A percentile compares a stretch with the other conserved stretches of the same genome.
Evolutionary conservation across 2,797 vertebrate genomes (phyloP).

Genomic region (Furcifer pardalis): DNA sequence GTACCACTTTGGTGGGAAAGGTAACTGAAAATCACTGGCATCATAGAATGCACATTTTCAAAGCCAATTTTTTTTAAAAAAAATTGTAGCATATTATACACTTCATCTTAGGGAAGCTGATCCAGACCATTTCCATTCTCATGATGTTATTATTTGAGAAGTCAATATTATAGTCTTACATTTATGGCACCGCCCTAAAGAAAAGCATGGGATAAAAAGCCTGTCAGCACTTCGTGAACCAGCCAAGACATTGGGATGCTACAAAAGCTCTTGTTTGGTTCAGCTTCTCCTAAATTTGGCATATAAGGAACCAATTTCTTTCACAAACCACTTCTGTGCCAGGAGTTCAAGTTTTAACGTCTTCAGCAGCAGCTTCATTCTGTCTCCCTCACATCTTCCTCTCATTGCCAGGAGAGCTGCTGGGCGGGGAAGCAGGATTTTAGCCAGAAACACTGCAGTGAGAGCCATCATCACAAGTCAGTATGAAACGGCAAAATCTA

Average conservation of each 20-base stretch:
- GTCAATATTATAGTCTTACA: background rate
- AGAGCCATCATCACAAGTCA: background rate
- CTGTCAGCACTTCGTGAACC: constrained; percentile 39
- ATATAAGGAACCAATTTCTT: constrained; percentile 37
- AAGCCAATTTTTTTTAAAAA: too few species aligned
- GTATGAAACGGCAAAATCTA: background rate
- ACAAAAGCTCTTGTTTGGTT: constrained; percentile 38
- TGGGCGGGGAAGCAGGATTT: background rate
- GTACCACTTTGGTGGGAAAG: too few species aligned
- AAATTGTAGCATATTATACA: too few species aligned
- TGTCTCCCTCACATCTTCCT: constrained; percentile 13
- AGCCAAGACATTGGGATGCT: constrained; percentile 32
- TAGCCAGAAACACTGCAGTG: background rate
- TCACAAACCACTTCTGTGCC: background rate
- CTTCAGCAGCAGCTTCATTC: constrained; percentile 55
- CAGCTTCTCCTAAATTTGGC: constrained; percentile 30
- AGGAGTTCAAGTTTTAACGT: constrained; percentile 41
- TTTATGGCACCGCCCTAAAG: background rate
- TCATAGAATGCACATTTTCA: too few species aligned
- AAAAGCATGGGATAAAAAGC: constrained; percentile 22
- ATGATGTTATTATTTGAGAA: background rate
- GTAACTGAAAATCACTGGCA: too few species aligned
- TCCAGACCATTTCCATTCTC: too few species aligned
- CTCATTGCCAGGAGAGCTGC: background rate
- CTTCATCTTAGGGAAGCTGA: too few species aligned